A percentile compares a stretch with the other conserved stretches of the same genome.
Conservation (phyloP, 2,113 vertebrate species). For the Prunella fulvescens region DNA sequence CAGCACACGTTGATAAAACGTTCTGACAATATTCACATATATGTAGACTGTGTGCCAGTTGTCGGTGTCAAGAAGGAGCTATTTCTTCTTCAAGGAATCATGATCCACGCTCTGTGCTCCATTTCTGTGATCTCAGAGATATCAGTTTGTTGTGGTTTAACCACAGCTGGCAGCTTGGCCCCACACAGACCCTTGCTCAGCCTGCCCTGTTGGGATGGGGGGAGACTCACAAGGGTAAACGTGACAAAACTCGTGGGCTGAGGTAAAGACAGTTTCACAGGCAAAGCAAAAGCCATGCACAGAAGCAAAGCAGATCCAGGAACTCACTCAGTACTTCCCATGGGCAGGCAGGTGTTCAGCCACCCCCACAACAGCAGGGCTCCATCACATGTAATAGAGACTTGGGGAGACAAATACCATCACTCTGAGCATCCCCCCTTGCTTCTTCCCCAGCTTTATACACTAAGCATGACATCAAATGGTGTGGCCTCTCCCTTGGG, state of each 20-base stretch:
- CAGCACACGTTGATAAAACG: not conserved
- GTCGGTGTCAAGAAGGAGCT: not conserved
- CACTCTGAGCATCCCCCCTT: too few relatives aligned
- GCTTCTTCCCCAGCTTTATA: not conserved
- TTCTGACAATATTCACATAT: not conserved
- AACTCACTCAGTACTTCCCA: not conserved
- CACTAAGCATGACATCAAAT: not conserved
- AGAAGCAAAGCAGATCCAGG: not conserved
- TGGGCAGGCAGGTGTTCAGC: not conserved
- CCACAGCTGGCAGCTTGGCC: not conserved
- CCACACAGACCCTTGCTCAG: not conserved
- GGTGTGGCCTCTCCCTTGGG: not conserved
- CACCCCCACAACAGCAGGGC: not conserved
- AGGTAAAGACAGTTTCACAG: not conserved
- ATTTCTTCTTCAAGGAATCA: not conserved
- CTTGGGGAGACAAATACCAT: not conserved
- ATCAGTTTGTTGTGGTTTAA: not conserved
- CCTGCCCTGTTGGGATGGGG: not conserved
- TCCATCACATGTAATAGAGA: not conserved
- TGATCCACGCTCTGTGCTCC: rapidly evolving
- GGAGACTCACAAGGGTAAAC: rapidly evolving
- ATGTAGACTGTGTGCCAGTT: not conserved
- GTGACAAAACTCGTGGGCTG: not conserved
- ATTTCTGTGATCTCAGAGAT: not conserved
- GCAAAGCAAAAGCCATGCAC: not conserved